These are phyloP conservation scores for Brachirus orientalis DNA, from an alignment of 2,113 vertebrate genomes.

Conservation along the genomic window DNA sequence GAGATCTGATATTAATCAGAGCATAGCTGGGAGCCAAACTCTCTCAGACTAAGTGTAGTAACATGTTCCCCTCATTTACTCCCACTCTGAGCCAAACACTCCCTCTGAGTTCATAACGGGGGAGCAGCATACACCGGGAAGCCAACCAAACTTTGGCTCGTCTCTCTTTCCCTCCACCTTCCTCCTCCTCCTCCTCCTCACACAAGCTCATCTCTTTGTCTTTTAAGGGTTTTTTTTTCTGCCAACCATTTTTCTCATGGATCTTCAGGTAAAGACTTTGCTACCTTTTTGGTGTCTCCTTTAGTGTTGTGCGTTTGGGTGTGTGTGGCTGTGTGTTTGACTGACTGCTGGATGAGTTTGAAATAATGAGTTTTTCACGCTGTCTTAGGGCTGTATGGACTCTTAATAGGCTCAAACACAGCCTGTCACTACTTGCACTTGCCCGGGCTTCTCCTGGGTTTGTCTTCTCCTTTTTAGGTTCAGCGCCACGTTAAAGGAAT, in stretches of 20 bases:
- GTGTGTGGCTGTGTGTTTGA: conserved; percentile 36
- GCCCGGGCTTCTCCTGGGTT: conserved; percentile 15
- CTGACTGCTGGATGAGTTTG: conserved; percentile 62
- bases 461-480: conserved; percentile 37
- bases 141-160: conserved; percentile 47
- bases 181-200: not conserved
- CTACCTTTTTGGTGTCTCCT: conserved; percentile 22
- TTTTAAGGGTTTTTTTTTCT: conserved; percentile 22
- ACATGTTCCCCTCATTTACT: conserved; percentile 91
- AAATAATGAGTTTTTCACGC: conserved; percentile 65
- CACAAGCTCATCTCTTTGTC: conserved; percentile 29
- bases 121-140: conserved; percentile 49
- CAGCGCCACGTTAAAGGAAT: not conserved
- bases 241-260: conserved; percentile 55
- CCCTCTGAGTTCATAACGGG: conserved; percentile 58
- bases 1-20: conserved; percentile 91
- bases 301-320: conserved; percentile 13
- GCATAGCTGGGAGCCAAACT: conserved; percentile 91
- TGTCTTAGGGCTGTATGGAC: conserved; percentile 53
- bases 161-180: not conserved
- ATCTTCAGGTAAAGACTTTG: conserved; percentile 66
- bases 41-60: conserved; percentile 88
- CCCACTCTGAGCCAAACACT: conserved; percentile 83
- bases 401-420: conserved; percentile 58
- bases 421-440: conserved; percentile 66